phyloP scores from a whole-genome alignment of 2,888 invertebrate species.

The Cremastobaeus sp. region DNA sequence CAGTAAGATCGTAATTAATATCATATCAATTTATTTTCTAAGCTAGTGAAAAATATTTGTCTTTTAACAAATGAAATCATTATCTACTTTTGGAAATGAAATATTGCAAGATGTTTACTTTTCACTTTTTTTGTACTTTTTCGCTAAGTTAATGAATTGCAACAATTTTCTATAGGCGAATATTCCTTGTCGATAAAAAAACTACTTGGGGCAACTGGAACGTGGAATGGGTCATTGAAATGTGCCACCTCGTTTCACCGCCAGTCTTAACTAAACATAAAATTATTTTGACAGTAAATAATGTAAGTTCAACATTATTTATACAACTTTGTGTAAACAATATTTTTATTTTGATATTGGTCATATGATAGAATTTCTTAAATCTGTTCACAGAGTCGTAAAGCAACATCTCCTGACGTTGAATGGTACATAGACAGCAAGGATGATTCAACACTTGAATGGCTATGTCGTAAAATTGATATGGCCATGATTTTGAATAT shows the following conservation, averaged over 20 bases:
- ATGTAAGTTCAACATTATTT: slow-evolving; percentile 80
- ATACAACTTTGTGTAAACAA: not conserved
- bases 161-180: slow-evolving; percentile 81
- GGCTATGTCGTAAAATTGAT: slow-evolving; percentile 87
- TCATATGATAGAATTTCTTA: no score
- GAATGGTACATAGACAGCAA: slow-evolving; percentile 84
- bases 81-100: no score
- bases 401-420: slow-evolving; percentile 81
- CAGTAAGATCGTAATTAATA: no score
- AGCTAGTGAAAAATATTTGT: no score
- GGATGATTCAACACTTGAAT: slow-evolving; percentile 82
- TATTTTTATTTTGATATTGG: not conserved
- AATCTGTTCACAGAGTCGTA: slow-evolving; percentile 26
- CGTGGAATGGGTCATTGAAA: slow-evolving; percentile 86
- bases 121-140: slow-evolving; percentile 3
- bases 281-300: slow-evolving; percentile 85
- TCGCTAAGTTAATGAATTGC: not conserved
- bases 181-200: slow-evolving; percentile 86
- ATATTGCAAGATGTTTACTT: no score
- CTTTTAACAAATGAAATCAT: no score
- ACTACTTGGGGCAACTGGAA: slow-evolving; percentile 85
- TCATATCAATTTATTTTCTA: no score
- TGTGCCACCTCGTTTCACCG: slow-evolving; percentile 85
- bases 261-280: slow-evolving; percentile 82
- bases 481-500: slow-evolving; percentile 86